Percentiles rank a stretch among this genome's conserved stretches.
These are phyloP conservation scores for Masnerella sp. DNA, from an alignment of 2,888 invertebrate genomes.

Conservation along the genomic window DNA sequence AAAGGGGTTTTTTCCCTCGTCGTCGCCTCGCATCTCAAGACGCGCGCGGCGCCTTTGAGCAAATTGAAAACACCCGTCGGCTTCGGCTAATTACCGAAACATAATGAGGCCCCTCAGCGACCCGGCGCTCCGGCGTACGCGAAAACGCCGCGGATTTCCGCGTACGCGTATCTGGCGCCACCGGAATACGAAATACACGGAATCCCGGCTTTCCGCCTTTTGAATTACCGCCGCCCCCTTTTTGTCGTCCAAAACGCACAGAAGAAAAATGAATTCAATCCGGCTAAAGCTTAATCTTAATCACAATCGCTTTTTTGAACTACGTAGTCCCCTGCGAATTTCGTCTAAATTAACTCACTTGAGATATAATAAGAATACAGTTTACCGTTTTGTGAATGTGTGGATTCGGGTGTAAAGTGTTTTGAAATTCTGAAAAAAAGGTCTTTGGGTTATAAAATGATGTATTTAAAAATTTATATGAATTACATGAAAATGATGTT, in stretches of 20 bases:
- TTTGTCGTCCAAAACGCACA: constrained; percentile 28
- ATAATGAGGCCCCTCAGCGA: constrained; percentile 73
- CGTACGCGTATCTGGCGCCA: constrained; percentile 69
- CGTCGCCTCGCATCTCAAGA: constrained; percentile 49
- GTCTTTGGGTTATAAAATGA: too few relatives aligned
- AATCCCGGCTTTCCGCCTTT: constrained; percentile 72
- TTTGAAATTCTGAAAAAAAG: too few relatives aligned
- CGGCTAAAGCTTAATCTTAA: constrained; percentile 4
- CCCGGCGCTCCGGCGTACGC: constrained; percentile 60
- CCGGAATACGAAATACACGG: constrained; percentile 66
- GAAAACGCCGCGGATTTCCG: constrained; percentile 58
- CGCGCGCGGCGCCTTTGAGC: constrained; percentile 66
- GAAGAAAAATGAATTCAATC: constrained; percentile 21
- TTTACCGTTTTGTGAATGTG: too few relatives aligned
- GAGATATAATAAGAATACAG: too few relatives aligned
- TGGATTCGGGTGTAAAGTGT: too few relatives aligned
- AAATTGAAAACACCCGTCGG: constrained; percentile 76
- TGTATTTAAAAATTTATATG: too few relatives aligned
- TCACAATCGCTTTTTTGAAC: neutral
- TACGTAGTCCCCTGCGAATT: neutral
- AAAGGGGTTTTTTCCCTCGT: constrained; percentile 40
- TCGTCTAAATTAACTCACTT: neutral
- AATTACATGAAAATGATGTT: too few relatives aligned
- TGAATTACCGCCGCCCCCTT: constrained; percentile 59
- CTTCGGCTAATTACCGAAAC: constrained; percentile 77